Base-by-base conservation (phyloP, 2,113 vertebrate species). In the Dasyprocta punctata region DNA sequence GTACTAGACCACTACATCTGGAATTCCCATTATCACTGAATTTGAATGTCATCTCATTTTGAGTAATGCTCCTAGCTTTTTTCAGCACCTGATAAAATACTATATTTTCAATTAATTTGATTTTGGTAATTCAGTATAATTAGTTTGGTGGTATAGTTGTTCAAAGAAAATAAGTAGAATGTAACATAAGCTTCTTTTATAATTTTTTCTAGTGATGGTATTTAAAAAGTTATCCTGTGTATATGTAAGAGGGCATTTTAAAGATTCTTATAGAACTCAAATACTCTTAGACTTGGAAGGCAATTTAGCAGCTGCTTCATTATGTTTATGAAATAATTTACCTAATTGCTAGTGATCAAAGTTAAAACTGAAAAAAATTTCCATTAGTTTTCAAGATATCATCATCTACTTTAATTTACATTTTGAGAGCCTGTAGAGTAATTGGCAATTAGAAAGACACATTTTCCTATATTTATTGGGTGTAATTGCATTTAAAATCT, bases 281-380 rank as follows among this genome's bases (percentile, higher is more conserved):
- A 89, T 92, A 61, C 54, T 58, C 26, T 93, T 63, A 83, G 73
- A 41, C 36, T 94, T 86, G 52, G 93, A 85, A 91, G 75, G 28
- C 20, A 97, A 90, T 12, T 92, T 84, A 71, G 20, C 16, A 90
- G 4, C 82, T 95, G 17, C 44, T 58, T 92, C 63, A 5, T 54
- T 85, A 81, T 61, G 81, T 81, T 38, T 20, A 73, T 91, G 60
- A 60, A 82, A 85, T 82, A 96, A 89, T 90, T 95, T 44, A 41
- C 41, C 52, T 92, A 94, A 96, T 80, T 95, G 58, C 78, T 95
- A 71, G 60, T 73, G 14, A 78, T 97, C 84, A 86, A 89, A 92
- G 52, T 83, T 86, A 86, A 93, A 96, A 84, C 28, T 86, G 41
- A 73, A 92, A 94, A 90, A 58, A 87, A 26, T 36, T 47, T 80